Conservation (phyloP, 2,888 invertebrate genomes). For the Coelopa pilipes region DNA sequence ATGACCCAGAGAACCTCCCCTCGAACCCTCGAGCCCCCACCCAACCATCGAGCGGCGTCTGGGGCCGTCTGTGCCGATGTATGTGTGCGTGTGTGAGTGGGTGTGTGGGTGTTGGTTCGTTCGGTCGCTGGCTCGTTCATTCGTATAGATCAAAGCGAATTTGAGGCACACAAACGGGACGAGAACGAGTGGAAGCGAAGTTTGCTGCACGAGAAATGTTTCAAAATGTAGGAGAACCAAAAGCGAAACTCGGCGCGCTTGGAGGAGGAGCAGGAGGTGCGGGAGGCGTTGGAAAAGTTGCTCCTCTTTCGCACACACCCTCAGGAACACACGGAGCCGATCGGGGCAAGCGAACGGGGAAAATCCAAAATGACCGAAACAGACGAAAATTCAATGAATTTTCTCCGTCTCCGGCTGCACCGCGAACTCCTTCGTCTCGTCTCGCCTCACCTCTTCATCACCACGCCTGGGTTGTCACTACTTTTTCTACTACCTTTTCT, state of each 20-base stretch:
- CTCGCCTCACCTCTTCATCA: neutral
- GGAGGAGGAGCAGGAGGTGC: neutral
- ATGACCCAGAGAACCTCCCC: no score
- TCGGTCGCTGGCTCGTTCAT: neutral
- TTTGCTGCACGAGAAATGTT: no score
- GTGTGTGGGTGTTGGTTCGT: neutral
- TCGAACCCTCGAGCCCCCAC: no score
- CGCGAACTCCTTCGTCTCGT: no score
- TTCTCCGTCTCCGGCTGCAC: neutral
- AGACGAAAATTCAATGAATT: constrained; percentile 21
- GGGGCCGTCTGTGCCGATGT: neutral
- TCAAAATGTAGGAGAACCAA: neutral
- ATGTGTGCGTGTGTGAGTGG: neutral
- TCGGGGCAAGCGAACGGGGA: no score
- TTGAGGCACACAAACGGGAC: no score
- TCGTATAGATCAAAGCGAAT: no score
- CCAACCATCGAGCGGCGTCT: neutral
- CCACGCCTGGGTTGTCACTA: neutral
- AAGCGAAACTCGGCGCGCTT: neutral
- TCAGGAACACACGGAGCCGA: neutral
- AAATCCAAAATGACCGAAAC: no score
- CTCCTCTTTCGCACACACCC: neutral
- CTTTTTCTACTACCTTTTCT: neutral
- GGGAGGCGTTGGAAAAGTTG: neutral
- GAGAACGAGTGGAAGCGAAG: no score